Conservation (phyloP, 2,888 invertebrate species). For the Dasypolia templi region DNA sequence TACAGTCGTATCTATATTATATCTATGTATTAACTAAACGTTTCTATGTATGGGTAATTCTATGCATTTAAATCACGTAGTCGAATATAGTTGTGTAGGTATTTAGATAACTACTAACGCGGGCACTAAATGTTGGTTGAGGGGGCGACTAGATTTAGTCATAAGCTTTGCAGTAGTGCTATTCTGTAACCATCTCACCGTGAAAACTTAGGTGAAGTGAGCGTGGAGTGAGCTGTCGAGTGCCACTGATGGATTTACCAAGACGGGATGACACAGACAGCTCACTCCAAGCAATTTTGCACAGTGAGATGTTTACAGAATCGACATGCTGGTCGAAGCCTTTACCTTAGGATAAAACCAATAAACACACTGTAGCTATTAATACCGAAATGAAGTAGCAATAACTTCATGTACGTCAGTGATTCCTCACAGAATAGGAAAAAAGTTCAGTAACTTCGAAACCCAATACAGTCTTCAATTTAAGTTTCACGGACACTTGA, state of each 20-base stretch:
- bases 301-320: too few species aligned
- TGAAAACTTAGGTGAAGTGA: too few species aligned
- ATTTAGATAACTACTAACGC: not conserved
- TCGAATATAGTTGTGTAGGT: not conserved
- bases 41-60: not conserved
- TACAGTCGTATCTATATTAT: too few species aligned
- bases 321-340: not conserved
- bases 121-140: not conserved
- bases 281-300: too few species aligned
- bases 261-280: too few species aligned
- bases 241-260: too few species aligned
- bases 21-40: not conserved
- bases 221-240: too few species aligned
- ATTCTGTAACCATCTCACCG: too few species aligned
- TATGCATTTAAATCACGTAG: constrained; percentile 7
- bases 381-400: constrained; percentile 8
- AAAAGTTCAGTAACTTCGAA: constrained; percentile 71
- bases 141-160: not conserved
- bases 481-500: not conserved
- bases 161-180: too few species aligned
- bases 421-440: not conserved
- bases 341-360: not conserved
- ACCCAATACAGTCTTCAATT: constrained; percentile 8
- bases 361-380: not conserved
- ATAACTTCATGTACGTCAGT: not conserved